Conservation (phyloP, 2,113 vertebrate genomes). For the Centrocercus urophasianus region DNA sequence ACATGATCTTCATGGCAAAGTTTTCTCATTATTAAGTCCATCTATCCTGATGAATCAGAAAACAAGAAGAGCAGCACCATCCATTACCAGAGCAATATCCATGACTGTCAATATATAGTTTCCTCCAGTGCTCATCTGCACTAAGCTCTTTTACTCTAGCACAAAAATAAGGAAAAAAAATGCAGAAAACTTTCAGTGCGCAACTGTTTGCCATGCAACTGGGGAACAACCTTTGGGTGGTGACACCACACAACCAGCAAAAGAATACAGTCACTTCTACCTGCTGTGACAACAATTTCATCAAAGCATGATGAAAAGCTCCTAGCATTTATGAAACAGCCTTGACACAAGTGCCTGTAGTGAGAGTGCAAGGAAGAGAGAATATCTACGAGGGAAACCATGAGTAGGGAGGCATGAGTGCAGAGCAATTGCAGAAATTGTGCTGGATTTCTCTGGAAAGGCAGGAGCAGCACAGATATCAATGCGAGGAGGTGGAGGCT, state of each 20-base stretch:
- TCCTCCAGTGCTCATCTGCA: background rate
- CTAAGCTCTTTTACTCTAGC: background rate
- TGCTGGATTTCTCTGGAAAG: accelerated
- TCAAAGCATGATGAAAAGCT: background rate
- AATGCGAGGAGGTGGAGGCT: background rate
- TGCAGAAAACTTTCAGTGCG: background rate
- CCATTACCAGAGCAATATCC: background rate
- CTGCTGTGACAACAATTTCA: accelerated
- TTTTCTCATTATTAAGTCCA: background rate
- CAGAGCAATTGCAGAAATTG: background rate
- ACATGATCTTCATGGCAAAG: background rate
- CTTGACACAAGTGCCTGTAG: accelerated
- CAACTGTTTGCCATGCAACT: accelerated
- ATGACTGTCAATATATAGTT: background rate
- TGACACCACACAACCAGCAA: background rate
- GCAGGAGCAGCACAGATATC: background rate
- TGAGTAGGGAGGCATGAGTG: accelerated
- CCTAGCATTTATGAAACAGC: background rate
- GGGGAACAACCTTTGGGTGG: accelerated
- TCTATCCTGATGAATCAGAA: background rate
- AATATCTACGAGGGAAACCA: accelerated
- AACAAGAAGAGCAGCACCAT: background rate
- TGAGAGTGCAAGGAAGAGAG: accelerated
- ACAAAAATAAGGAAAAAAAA: background rate
- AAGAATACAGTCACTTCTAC: background rate